Base-by-base conservation (phyloP, 2,113 vertebrate species). In the Progne subis region DNA sequence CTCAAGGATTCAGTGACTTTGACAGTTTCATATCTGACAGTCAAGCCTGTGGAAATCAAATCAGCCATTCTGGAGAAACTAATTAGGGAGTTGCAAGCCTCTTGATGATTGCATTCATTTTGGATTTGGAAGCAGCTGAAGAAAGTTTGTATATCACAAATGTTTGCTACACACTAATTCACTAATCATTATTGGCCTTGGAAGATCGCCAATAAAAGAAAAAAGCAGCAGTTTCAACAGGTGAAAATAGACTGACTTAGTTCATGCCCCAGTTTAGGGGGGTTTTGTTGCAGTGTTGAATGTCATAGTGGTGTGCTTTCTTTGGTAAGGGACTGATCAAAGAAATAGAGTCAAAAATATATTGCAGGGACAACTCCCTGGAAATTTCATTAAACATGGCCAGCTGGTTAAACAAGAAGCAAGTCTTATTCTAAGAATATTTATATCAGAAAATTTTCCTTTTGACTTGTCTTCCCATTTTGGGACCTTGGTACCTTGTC, bases 11-110 rank as follows among this genome's bases (percentile, higher is more conserved):
- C 59, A 15, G 14, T 68, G 67, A 32, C 68, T 81, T 95, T 63
- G 50, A 52, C 24, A 74, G 16, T 20, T 93, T 86, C 10, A 5
- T 75, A 61, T 43, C 52, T 18, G 47, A 64, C 41, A 78, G 46
- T 53, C 68, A 71, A 57, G 60, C 28, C 2, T 55, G 31, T 29
- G 44, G 68, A 94, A 82, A 94, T 84, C 11, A 65, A 61, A 64
- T 86, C 44, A 93, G n/a, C 23, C 28, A 28, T 86, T 85, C 68
- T 76, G 70, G 53, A 4, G 11, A 83, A 95, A 79, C 52, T 93
- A 94, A 94, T 96, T 92, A 88, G 78, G 72, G 49, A 90, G 46
- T 84, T 79, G 68, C 57, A 93, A 93, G 12, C 37, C 47, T 93
- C 92, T 84, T 60, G 64, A 37, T 91, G 81, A 72, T 81, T 76